Conservation (phyloP, 1,140 invertebrate species). For the Heliconius eleuchia region DNA sequence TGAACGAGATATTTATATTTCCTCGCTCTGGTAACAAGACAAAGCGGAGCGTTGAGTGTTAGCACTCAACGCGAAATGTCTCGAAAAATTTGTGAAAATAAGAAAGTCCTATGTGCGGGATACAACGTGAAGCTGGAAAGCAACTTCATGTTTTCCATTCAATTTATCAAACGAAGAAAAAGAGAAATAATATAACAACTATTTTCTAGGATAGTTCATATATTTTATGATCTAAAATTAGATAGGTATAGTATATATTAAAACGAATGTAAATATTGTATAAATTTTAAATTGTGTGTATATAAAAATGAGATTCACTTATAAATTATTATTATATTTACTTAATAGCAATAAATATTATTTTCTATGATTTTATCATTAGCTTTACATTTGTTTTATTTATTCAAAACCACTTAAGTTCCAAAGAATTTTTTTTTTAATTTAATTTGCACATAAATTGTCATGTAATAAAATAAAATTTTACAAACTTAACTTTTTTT, state of each 20-base stretch:
- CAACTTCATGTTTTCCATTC: not conserved
- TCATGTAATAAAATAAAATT: no score
- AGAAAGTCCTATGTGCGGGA: no score
- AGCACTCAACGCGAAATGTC: no score
- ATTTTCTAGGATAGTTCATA: not conserved
- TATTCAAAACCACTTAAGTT: not conserved
- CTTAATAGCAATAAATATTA: constrained; percentile 25
- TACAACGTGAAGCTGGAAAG: no score
- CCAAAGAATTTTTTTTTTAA: no score
- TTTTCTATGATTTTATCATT: constrained; percentile 21
- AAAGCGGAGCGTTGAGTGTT: no score
- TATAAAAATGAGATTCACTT: constrained; percentile 22
- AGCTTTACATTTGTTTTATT: constrained; percentile 21
- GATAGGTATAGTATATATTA: not conserved
- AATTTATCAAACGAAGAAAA: not conserved
- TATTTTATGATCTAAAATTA: not conserved
- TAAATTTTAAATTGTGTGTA: constrained; percentile 29
- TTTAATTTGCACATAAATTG: no score
- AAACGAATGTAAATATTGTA: constrained; percentile 8
- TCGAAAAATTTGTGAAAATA: no score
- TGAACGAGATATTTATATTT: no score
- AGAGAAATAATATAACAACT: not conserved
- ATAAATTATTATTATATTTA: constrained; percentile 28
- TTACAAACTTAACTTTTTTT: no score
- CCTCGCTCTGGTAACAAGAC: no score